Base-by-base conservation (phyloP, 2,113 vertebrate species). In the Polyodon spathula region DNA sequence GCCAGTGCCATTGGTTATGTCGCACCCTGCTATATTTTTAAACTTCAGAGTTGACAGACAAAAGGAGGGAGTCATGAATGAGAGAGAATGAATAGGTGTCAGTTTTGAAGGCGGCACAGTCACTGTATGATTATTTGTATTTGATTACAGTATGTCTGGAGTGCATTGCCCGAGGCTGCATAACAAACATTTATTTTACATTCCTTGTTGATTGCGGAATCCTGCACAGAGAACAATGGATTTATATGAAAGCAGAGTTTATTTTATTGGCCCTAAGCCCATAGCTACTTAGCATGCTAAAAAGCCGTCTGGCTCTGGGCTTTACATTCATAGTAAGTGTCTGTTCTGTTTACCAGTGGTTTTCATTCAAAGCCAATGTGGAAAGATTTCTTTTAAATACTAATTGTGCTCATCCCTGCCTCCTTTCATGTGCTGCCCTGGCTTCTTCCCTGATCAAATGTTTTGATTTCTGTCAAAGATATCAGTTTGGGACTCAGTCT, bases 141-240 rank as follows among this genome's bases (percentile, higher is more conserved):
- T 83, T 75, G 73, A 81, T 84, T 81, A 77, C 77, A 69, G 67
- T 70, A 76, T 76, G 70, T 78, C 79, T 79, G 69, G 66, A 60
- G 73, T 78, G 69, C 64, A 67, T 65, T 68, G 64, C 40, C 64
- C 68, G 67, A 71, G 66, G 62, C 75, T 66, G 64, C 71, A 66
- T 76, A 72, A 72, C 72, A 78, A 79, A 82, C 76, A 71, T 66
- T n/a, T 73, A 68, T 76, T 79, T 63, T 71, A 78, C 81, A 79
- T 84, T 85, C 82, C 73, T 75, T 51, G 69, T 74, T 81, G 80
- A 88, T 86, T 84, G 78, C 80, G 75, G 77, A 84, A 80, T 81
- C 76, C 74, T 78, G 74, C 69, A 76, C 69, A 71, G 61, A 59
- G 66, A 83, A 82, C 81, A 78, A 77, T 74, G 71, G 72, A 68